Evolutionary conservation across 2,888 invertebrate genomes (phyloP).

Genomic region (Teleiodes luculella): DNA sequence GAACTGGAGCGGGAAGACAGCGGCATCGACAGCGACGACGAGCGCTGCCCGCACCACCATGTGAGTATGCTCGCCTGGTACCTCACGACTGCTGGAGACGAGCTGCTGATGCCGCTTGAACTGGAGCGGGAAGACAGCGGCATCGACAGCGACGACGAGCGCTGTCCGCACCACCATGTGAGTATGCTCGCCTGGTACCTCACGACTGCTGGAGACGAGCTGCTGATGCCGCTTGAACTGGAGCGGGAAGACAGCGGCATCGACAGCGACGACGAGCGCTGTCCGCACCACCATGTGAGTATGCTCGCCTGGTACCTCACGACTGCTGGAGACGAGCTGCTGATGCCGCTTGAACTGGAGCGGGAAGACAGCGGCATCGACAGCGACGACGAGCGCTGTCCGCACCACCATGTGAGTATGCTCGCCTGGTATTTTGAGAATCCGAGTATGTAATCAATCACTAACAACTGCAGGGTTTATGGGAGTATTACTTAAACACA

Average conservation of each 20-base stretch:
- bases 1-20: conserved; percentile 58
- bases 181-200: not conserved
- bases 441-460: too few relatives aligned
- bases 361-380: conserved; percentile 59
- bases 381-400: not conserved
- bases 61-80: not conserved
- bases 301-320: not conserved
- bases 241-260: conserved; percentile 63
- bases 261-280: not conserved
- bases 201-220: too few relatives aligned
- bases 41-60: not conserved
- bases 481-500: too few relatives aligned
- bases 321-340: too few relatives aligned
- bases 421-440: too few relatives aligned
- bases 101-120: too few relatives aligned
- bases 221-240: too few relatives aligned
- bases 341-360: too few relatives aligned
- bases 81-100: too few relatives aligned
- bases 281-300: not conserved
- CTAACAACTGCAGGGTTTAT: too few relatives aligned
- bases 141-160: conserved; percentile 27
- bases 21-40: conserved; percentile 36
- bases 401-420: not conserved
- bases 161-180: not conserved
- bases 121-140: conserved; percentile 60